These are phyloP conservation scores for Margaritifera margaritifera DNA, from an alignment of 2,888 invertebrate species.

Conservation along the genomic window DNA sequence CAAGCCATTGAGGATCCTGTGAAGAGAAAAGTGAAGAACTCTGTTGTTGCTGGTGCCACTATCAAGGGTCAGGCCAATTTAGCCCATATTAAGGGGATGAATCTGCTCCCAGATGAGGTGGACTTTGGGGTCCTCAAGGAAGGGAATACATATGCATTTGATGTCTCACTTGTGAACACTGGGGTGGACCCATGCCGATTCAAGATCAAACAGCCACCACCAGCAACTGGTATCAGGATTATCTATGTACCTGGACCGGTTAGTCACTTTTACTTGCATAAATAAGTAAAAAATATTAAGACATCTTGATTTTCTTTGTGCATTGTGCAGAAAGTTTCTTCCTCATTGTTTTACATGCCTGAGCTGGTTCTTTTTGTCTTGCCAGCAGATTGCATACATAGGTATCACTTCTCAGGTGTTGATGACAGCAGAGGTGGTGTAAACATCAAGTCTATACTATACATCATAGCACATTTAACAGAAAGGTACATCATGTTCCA, in stretches of 20 bases:
- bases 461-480: too few relatives aligned
- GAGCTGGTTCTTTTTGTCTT: neutral
- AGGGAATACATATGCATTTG: slow-evolving; percentile 68
- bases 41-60: slow-evolving; percentile 65
- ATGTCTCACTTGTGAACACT: slow-evolving; percentile 68
- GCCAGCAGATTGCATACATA: neutral
- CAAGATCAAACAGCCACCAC: slow-evolving; percentile 71
- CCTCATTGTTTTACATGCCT: neutral
- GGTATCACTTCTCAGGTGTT: too few relatives aligned
- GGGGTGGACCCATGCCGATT: slow-evolving; percentile 72
- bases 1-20: slow-evolving; percentile 68
- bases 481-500: too few relatives aligned
- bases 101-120: slow-evolving; percentile 66
- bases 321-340: too few relatives aligned
- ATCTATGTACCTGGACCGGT: slow-evolving; percentile 71
- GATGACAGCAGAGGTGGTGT: too few relatives aligned
- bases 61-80: slow-evolving; percentile 57
- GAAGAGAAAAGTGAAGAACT: slow-evolving; percentile 63
- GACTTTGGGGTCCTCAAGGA: slow-evolving; percentile 72
- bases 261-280: slow-evolving; percentile 29
- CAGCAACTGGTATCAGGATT: slow-evolving; percentile 70
- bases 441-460: too few relatives aligned
- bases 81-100: slow-evolving; percentile 65
- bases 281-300: too few relatives aligned
- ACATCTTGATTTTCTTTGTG: too few relatives aligned